Conservation (phyloP, 2,797 vertebrate genomes). For the Spheniscus humboldti region DNA sequence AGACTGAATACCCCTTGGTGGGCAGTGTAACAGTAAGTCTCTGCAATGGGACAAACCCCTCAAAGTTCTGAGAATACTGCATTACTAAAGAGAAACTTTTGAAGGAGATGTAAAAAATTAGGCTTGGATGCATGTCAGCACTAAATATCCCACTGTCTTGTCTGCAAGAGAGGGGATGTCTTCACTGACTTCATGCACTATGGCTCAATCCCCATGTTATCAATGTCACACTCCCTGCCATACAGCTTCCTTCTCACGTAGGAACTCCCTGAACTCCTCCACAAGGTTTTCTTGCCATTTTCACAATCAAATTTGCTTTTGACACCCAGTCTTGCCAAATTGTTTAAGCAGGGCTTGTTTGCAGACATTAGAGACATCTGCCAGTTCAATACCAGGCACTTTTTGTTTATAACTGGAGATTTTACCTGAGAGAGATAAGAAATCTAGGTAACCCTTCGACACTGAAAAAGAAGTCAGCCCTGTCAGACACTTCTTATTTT, state of each 20-base stretch:
- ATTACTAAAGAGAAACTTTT: neutral
- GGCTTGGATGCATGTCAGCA: neutral
- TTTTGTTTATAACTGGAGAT: neutral
- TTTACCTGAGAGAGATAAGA: neutral
- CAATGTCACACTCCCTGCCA: neutral
- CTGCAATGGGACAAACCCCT: neutral
- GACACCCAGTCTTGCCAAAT: neutral
- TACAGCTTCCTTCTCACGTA: neutral
- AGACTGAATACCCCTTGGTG: neutral
- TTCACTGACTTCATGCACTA: neutral
- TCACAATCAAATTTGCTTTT: neutral
- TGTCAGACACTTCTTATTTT: neutral
- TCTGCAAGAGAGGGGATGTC: neutral
- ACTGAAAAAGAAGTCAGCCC: neutral
- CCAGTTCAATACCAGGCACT: neutral
- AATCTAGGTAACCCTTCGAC: neutral
- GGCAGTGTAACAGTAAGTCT: neutral
- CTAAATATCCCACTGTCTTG: neutral
- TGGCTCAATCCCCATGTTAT: fast-evolving
- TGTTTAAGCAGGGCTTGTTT: neutral
- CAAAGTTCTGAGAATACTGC: neutral
- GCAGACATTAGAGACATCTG: neutral
- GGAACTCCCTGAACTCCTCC: neutral
- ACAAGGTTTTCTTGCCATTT: neutral
- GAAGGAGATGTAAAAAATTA: neutral